phyloP scores from a whole-genome alignment of 1,140 invertebrate species.

The Maniola jurtina region DNA sequence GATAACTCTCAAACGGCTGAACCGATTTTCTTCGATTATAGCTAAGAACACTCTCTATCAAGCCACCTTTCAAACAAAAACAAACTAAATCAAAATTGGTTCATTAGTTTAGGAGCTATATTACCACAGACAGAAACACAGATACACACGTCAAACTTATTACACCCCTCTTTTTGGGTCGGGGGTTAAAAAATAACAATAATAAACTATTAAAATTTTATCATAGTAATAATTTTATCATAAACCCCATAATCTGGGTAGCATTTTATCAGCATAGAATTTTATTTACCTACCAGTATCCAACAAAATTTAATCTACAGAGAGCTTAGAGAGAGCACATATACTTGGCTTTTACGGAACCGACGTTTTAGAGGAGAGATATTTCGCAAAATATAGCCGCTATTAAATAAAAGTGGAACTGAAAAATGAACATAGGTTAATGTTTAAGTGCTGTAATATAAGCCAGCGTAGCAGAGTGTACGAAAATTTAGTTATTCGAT shows the following conservation, averaged over 20 bases:
- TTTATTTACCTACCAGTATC: slow-evolving; percentile 26
- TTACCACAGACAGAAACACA: too few relatives aligned
- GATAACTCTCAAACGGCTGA: too few relatives aligned
- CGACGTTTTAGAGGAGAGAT: slow-evolving; percentile 19
- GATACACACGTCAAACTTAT: too few relatives aligned
- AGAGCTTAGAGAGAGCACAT: slow-evolving; percentile 22
- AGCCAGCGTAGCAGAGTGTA: background rate
- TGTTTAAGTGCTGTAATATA: slow-evolving; percentile 17
- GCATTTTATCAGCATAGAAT: slow-evolving; percentile 22
- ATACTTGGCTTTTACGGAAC: slow-evolving; percentile 21
- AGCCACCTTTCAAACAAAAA: too few relatives aligned
- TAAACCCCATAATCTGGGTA: slow-evolving; percentile 10
- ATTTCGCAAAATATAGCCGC: slow-evolving; percentile 22
- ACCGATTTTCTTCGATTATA: too few relatives aligned
- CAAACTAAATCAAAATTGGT: too few relatives aligned
- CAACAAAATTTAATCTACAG: slow-evolving; percentile 28
- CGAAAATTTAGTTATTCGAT: slow-evolving; percentile 10
- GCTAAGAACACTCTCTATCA: too few relatives aligned
- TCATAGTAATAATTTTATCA: background rate
- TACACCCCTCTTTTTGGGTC: too few relatives aligned
- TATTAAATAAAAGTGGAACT: slow-evolving; percentile 19
- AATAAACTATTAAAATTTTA: too few relatives aligned
- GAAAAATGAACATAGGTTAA: slow-evolving; percentile 23
- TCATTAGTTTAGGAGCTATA: too few relatives aligned
- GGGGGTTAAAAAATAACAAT: too few relatives aligned